These are phyloP conservation scores for Heterodera carotae DNA, from an alignment of 1,140 invertebrate genomes.

Conservation along the genomic window DNA sequence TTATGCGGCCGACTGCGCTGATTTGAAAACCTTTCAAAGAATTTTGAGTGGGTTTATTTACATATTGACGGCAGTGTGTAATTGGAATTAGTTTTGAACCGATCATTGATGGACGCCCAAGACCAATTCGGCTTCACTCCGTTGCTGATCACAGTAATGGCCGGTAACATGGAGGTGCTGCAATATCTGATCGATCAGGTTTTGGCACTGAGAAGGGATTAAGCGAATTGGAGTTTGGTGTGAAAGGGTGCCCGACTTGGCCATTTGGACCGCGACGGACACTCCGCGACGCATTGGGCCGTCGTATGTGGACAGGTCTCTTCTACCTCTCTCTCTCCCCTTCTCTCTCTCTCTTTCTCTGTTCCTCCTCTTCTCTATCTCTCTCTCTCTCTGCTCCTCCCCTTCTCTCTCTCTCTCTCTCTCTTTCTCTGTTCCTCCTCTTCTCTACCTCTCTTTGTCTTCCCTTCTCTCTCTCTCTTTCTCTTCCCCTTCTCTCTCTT, in stretches of 20 bases:
- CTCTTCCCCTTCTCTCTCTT: too few relatives aligned
- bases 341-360: too few relatives aligned
- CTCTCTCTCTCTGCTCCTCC: too few relatives aligned
- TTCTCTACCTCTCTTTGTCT: too few relatives aligned
- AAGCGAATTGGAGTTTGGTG: background rate
- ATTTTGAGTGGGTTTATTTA: slow-evolving; percentile 52
- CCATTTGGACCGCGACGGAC: slow-evolving; percentile 85
- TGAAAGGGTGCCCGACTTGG: slow-evolving; percentile 77
- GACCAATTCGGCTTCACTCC: slow-evolving; percentile 60
- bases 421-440: too few relatives aligned
- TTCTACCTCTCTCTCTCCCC: too few relatives aligned
- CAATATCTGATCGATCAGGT: slow-evolving; percentile 64
- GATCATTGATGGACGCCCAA: slow-evolving; percentile 57
- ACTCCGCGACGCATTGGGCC: slow-evolving; percentile 96
- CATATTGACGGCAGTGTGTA: too few relatives aligned
- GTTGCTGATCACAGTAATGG: slow-evolving; percentile 65
- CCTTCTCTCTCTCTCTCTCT: too few relatives aligned
- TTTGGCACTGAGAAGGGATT: background rate
- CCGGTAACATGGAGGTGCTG: slow-evolving; percentile 65
- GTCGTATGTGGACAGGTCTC: slow-evolving; percentile 68
- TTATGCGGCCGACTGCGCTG: slow-evolving; percentile 67
- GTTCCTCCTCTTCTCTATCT: too few relatives aligned
- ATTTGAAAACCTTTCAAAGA: slow-evolving; percentile 66
- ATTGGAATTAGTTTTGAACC: slow-evolving; percentile 47
- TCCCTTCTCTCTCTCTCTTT: too few relatives aligned